Conservation (phyloP, 2,797 vertebrate species). For the Clarias pachynema region DNA sequence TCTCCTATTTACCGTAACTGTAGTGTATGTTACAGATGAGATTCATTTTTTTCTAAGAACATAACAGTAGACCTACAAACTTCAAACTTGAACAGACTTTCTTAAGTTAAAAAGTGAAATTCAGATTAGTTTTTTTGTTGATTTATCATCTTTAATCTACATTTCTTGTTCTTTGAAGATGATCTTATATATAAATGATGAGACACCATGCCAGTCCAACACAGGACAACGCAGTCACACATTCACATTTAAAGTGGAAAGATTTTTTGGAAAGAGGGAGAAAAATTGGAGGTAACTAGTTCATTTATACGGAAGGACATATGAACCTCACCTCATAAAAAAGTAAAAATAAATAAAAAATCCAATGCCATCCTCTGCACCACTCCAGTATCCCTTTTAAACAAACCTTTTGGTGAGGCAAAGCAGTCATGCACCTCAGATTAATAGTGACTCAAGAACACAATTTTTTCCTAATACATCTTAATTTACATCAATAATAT, state of each 20-base stretch:
- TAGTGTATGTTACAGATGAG: not conserved
- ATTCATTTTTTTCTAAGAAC: not conserved
- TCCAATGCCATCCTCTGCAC: no score
- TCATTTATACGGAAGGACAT: not conserved
- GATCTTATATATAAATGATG: not conserved
- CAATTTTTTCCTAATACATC: not conserved
- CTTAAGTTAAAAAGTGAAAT: not conserved
- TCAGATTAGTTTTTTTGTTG: not conserved
- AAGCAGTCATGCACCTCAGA: not conserved
- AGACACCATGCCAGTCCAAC: not conserved
- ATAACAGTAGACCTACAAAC: not conserved
- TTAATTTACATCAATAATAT: constrained; percentile 77
- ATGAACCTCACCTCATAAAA: not conserved
- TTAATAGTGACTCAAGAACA: constrained; percentile 29
- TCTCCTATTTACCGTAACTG: not conserved
- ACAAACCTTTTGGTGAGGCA: not conserved
- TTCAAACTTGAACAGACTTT: not conserved
- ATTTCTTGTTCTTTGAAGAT: not conserved
- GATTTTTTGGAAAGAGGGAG: not conserved
- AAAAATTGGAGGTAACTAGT: not conserved
- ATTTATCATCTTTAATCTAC: not conserved
- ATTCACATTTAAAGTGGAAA: not conserved
- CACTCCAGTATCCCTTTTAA: not conserved
- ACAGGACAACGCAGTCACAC: not conserved
- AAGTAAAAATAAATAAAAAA: no score